Percentiles rank a stretch among this genome's conserved stretches.
Evolutionary conservation across 2,888 invertebrate species (phyloP).

Genomic region (Cyrtodaria siliqua): DNA sequence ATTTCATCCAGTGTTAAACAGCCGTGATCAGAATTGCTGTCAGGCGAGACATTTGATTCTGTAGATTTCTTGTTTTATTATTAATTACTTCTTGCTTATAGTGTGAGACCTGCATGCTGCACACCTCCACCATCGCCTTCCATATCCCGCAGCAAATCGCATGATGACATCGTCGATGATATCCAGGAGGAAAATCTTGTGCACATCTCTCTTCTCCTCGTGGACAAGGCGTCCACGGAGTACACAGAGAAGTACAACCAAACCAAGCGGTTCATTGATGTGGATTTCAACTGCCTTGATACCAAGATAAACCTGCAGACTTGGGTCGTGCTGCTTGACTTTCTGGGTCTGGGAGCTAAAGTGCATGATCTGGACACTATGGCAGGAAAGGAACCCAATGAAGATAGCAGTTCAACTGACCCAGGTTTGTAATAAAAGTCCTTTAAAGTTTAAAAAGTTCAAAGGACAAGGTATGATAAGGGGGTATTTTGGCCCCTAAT

Average conservation of each 20-base stretch:
- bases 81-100: no score
- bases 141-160: conserved; percentile 69
- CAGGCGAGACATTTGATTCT: no score
- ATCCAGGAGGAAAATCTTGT: conserved; percentile 90
- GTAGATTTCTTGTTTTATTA: no score
- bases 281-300: conserved; percentile 97
- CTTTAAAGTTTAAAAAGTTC: no score
- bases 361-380: conserved; percentile 74
- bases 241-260: conserved; percentile 90
- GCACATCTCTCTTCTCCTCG: conserved; percentile 89
- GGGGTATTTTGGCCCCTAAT: no score
- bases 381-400: conserved; percentile 43
- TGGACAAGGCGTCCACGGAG: conserved; percentile 90
- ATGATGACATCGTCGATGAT: conserved; percentile 57
- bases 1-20: no score
- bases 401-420: conserved; percentile 28
- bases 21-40: no score
- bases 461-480: no score
- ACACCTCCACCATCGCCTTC: conserved; percentile 91
- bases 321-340: conserved; percentile 98
- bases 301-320: conserved; percentile 96
- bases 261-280: conserved; percentile 88
- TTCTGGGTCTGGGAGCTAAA: conserved; percentile 90
- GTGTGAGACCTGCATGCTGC: conserved; percentile 67
- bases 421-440: conserved; percentile 26